These are phyloP conservation scores for Lepus townsendii DNA, from an alignment of 2,797 vertebrate species.

Conservation along the genomic window DNA sequence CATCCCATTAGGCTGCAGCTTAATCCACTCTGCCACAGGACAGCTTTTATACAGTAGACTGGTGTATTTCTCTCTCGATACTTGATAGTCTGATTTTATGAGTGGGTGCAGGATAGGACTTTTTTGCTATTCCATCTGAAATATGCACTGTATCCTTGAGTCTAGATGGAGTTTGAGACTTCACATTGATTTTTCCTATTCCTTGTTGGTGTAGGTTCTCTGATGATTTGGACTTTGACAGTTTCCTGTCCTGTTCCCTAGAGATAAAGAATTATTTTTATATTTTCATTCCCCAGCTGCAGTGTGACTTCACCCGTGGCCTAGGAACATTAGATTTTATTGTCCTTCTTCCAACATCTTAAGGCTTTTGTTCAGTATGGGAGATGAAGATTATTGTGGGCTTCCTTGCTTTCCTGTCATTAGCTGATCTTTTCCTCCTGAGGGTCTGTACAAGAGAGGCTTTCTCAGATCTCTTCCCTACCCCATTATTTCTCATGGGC, in stretches of 20 bases:
- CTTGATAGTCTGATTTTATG: background rate
- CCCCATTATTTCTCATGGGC: background rate
- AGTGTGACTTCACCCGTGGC: background rate
- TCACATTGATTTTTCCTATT: background rate
- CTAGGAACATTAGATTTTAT: background rate
- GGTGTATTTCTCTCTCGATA: background rate
- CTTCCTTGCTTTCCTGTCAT: background rate
- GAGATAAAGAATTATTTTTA: background rate
- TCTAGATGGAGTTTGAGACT: background rate
- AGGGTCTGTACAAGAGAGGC: background rate
- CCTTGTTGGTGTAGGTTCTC: background rate
- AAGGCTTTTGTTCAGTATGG: background rate
- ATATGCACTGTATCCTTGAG: background rate
- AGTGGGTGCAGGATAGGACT: background rate
- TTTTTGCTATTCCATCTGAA: background rate
- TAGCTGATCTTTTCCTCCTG: background rate
- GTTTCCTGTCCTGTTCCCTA: background rate
- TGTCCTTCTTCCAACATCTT: background rate
- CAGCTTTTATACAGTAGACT: too few relatives aligned
- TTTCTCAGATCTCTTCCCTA: background rate
- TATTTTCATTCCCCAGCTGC: background rate
- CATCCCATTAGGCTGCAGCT: too few relatives aligned
- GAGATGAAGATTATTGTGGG: background rate
- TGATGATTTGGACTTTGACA: background rate
- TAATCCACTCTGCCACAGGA: too few relatives aligned